A percentile compares a stretch with the other conserved stretches of the same genome.
phyloP scores from a whole-genome alignment of 2,888 invertebrate species.

The Amorpha juglandis region DNA sequence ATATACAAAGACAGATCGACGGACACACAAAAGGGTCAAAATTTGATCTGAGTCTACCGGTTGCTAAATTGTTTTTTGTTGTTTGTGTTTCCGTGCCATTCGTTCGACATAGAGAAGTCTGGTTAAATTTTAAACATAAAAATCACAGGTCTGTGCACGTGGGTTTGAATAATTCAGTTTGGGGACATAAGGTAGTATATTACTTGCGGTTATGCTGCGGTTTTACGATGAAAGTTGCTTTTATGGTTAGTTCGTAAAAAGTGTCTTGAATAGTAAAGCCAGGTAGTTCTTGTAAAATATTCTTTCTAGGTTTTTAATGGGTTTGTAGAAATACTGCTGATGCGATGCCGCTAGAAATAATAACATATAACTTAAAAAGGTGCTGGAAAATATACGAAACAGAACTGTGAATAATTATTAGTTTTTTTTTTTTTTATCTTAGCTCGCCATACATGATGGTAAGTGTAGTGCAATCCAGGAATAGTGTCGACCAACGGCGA shows the following conservation, averaged over 20 bases:
- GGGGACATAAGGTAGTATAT: conserved; percentile 24
- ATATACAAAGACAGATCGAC: too few relatives aligned
- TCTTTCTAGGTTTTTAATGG: too few relatives aligned
- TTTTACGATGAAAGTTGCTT: background rate
- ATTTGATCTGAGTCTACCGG: background rate
- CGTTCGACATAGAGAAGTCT: background rate
- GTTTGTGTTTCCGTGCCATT: background rate
- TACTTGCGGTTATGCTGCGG: background rate
- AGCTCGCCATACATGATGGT: too few relatives aligned
- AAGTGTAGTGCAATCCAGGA: too few relatives aligned
- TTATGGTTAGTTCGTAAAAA: background rate
- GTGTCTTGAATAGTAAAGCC: too few relatives aligned
- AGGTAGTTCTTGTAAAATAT: background rate
- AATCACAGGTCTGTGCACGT: conserved; percentile 28
- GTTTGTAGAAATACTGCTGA: too few relatives aligned
- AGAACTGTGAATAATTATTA: too few relatives aligned
- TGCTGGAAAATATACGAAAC: background rate
- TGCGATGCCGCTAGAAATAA: too few relatives aligned
- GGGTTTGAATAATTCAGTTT: conserved; percentile 34
- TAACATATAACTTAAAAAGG: too few relatives aligned
- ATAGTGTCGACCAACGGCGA: too few relatives aligned
- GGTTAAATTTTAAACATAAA: conserved; percentile 30
- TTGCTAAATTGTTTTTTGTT: background rate
- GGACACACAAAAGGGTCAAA: too few relatives aligned
- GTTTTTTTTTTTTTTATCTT: too few relatives aligned